A percentile compares a stretch with the other conserved stretches of the same genome.
Conservation (phyloP, 2,113 vertebrate species). For the Strix uralensis region DNA sequence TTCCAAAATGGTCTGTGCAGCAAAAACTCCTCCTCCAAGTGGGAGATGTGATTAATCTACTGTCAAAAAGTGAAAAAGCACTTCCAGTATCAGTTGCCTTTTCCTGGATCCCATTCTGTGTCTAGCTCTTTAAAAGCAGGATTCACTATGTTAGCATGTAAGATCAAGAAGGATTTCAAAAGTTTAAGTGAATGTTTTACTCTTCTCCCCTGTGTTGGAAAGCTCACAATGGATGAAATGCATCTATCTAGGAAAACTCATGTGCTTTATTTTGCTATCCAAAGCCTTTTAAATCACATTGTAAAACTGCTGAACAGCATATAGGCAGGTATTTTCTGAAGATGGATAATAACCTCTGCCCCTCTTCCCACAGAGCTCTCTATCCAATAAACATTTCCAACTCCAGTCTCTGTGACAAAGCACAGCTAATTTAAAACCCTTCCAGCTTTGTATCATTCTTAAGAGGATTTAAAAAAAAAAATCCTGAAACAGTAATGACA, state of each 20-base stretch:
- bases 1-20: background rate
- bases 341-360: background rate
- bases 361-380: background rate
- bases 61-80: background rate
- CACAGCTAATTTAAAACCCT: background rate
- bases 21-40: background rate
- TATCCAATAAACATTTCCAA: background rate
- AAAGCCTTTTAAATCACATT: background rate
- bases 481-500: background rate
- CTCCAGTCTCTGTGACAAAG: background rate
- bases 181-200: background rate
- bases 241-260: constrained; percentile 13
- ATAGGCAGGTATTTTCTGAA: background rate
- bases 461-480: background rate
- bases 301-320: background rate
- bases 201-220: background rate
- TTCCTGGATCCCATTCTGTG: background rate
- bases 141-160: background rate
- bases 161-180: background rate
- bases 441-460: background rate
- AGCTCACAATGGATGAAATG: background rate
- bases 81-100: background rate
- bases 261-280: background rate
- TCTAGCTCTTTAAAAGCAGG: background rate
- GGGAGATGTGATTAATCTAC: background rate